Evolutionary conservation across 2,888 invertebrate species (phyloP), one percentile per base, ranked within the genome.

Genomic region (Pristionchus maxplancki): DNA sequence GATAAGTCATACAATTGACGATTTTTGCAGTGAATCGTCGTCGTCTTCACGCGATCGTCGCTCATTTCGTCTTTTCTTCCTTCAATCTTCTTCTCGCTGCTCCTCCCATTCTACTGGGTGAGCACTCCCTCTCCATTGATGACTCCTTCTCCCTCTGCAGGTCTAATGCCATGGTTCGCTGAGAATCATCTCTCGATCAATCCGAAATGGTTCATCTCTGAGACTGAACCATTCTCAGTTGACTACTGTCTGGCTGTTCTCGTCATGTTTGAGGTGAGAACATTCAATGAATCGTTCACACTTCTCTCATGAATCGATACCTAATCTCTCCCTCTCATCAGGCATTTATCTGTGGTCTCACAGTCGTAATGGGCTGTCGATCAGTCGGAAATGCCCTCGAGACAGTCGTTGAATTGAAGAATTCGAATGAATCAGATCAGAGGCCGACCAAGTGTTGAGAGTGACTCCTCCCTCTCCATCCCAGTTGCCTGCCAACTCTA

Each of bases 101-200:
- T 3, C 40, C 48, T 67, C 44, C 64, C 64, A 86, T 86, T n/a
- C 17, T 86, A 37, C n/a, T 86, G 13, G 86, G 86, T 86, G 4
- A 28, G 62, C 34, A 8, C 13, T 84, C 28, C 31, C 20, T n/a
- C 15, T 82, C 31, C 2, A 53, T 17, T 0, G 28, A 50, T 40
- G n/a, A 34, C 5, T 24, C 28, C 48, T 6, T 31, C 5, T 24
- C 28, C 48, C 6, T 31, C 44, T 67, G 1, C 78, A 87, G 87
- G 87, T 87, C 53, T 87, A 13, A 71, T 87, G 71, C 87, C 87
- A n/a, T 87, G 87, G 87, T 87, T 87, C 78, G 87, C 74, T 37
- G 74, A 87, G 53, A 78, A 71, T 53, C 34, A 28, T 67, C 74
- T 31, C 40, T 87, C 78, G 1, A 37, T 78, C 34, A 87, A 78